These are phyloP conservation scores for Miltochrista miniata DNA, from an alignment of 2,888 invertebrate species.

Conservation along the genomic window DNA sequence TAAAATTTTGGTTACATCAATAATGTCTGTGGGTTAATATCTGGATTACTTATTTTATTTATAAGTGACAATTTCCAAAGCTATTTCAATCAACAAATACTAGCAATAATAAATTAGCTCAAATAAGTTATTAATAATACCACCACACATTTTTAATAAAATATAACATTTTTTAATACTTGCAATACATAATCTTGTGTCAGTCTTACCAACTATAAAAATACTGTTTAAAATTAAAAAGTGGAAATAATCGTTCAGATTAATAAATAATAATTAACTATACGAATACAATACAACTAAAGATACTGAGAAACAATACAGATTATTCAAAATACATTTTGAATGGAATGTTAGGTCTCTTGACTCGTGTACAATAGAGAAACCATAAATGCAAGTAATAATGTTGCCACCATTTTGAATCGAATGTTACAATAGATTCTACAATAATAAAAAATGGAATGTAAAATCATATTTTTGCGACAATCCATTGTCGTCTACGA, in stretches of 20 bases:
- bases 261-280: slow-evolving; percentile 39
- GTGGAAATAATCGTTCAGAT: slow-evolving; percentile 49
- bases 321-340: slow-evolving; percentile 47
- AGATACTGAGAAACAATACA: slow-evolving; percentile 62
- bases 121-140: slow-evolving; percentile 64
- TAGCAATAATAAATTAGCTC: slow-evolving; percentile 56
- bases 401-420: slow-evolving; percentile 25
- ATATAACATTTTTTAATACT: slow-evolving; percentile 73
- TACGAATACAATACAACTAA: slow-evolving; percentile 34
- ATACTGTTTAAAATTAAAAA: slow-evolving; percentile 72
- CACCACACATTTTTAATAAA: slow-evolving; percentile 60
- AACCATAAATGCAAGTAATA: slow-evolving; percentile 50
- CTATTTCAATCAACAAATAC: slow-evolving; percentile 54
- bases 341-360: slow-evolving; percentile 61
- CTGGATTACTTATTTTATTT: slow-evolving; percentile 57
- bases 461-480: slow-evolving; percentile 8
- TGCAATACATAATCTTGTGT: slow-evolving; percentile 74
- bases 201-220: slow-evolving; percentile 80
- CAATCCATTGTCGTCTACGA: background rate
- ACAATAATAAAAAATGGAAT: slow-evolving; percentile 27
- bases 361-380: slow-evolving; percentile 41
- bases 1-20: slow-evolving; percentile 74
- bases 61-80: slow-evolving; percentile 59
- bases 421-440: slow-evolving; percentile 7
- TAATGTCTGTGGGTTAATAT: slow-evolving; percentile 71